Percentiles rank a stretch among this genome's conserved stretches.
These are phyloP conservation scores for Scytalopus superciliaris DNA, from an alignment of 2,113 vertebrate genomes.

Conservation along the genomic window DNA sequence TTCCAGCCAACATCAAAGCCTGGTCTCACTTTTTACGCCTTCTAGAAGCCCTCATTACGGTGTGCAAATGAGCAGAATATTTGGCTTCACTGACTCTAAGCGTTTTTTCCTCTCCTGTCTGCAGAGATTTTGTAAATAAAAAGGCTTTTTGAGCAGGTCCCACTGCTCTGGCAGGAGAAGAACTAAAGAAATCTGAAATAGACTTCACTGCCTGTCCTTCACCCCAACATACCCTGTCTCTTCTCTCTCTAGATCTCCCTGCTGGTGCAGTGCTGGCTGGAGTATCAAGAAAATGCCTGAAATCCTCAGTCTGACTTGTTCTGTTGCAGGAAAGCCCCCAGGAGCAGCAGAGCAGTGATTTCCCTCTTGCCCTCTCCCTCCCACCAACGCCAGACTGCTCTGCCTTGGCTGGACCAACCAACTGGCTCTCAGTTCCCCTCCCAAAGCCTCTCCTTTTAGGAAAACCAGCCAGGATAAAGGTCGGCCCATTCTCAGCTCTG, in stretches of 20 bases:
- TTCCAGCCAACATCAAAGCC: neutral
- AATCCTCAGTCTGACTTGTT: neutral
- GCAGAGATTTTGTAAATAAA: neutral
- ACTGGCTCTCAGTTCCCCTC: neutral
- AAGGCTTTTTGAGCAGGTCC: neutral
- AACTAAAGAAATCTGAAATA: neutral
- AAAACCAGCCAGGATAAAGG: neutral
- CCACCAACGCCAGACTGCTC: neutral
- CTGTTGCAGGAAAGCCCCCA: neutral
- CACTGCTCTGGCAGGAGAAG: neutral
- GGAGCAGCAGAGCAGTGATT: neutral
- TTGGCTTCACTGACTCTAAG: neutral
- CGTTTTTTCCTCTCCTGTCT: neutral
- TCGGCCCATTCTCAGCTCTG: fast-evolving
- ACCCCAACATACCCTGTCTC: neutral
- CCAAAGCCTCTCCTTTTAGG: neutral
- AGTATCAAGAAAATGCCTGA: neutral
- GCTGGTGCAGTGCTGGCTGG: neutral
- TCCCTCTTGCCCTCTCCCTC: neutral
- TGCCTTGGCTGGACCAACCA: neutral
- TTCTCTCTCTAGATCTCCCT: neutral
- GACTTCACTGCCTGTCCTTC: neutral
- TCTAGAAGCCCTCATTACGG: neutral
- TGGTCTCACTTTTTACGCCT: neutral
- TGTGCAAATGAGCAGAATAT: neutral